A percentile compares a stretch with the other conserved stretches of the same genome.
These are phyloP conservation scores for Margarornis squamiger DNA, from an alignment of 2,797 vertebrate genomes.

Conservation along the genomic window DNA sequence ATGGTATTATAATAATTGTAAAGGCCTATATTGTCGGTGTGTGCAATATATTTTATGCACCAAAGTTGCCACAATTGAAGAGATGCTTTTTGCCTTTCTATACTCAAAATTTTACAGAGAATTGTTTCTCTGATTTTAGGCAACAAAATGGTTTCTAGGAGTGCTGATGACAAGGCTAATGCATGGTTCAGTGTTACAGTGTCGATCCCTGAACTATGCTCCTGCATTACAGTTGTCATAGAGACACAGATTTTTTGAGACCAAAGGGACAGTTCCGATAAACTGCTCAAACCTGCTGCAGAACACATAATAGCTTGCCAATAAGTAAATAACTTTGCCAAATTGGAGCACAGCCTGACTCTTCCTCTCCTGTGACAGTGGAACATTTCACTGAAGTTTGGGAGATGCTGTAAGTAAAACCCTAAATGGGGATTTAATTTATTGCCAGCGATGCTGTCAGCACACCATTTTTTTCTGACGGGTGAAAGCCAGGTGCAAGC, in stretches of 20 bases:
- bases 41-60: too few relatives aligned
- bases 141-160: not conserved
- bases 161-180: not conserved
- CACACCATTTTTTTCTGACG: not conserved
- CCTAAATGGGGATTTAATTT: not conserved
- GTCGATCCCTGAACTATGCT: not conserved
- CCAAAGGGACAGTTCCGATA: conserved; percentile 2
- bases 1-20: too few relatives aligned
- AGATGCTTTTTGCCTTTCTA: too few relatives aligned
- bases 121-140: too few relatives aligned
- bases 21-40: too few relatives aligned
- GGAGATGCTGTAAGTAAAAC: not conserved
- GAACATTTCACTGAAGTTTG: not conserved
- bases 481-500: not conserved
- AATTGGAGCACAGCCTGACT: not conserved
- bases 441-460: not conserved
- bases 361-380: not conserved
- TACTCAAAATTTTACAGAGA: too few relatives aligned
- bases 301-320: not conserved
- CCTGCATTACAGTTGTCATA: conserved; percentile 46
- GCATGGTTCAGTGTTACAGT: not conserved
- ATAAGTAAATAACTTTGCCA: not conserved
- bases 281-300: not conserved
- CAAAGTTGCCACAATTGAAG: too few relatives aligned
- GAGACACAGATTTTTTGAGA: conserved; percentile 29